Evolutionary conservation across 2,113 vertebrate genomes (phyloP).

Genomic region (Hystrix brachyura): DNA sequence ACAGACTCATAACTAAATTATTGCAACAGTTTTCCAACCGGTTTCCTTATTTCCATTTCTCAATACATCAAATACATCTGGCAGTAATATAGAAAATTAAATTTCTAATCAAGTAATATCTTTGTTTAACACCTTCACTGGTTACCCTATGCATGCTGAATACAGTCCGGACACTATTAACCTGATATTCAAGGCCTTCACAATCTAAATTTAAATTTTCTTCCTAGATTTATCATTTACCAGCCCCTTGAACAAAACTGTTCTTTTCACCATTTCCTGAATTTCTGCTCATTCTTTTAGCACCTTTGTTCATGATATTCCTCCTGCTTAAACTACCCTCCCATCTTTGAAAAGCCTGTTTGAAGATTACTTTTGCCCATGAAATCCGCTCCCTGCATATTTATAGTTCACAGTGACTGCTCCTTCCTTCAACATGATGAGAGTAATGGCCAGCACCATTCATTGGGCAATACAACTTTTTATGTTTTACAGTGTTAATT

Average conservation of each 20-base stretch:
- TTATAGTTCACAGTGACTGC: background rate
- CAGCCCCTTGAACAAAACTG: conserved; percentile 28
- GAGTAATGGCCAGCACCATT: background rate
- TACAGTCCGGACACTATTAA: background rate
- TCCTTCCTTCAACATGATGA: background rate
- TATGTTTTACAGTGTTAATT: background rate
- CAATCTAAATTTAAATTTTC: background rate
- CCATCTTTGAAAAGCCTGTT: background rate
- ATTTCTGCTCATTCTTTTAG: background rate
- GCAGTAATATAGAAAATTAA: background rate
- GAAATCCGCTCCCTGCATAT: background rate
- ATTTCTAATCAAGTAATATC: background rate
- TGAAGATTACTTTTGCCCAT: background rate
- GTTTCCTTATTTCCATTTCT: conserved; percentile 32
- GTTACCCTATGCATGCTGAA: background rate
- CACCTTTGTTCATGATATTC: background rate
- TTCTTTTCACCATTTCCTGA: background rate
- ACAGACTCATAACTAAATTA: background rate
- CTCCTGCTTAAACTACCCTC: background rate
- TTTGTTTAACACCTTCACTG: conserved; percentile 30
- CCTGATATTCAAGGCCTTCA: conserved; percentile 14
- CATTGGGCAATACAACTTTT: background rate
- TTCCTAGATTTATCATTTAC: background rate
- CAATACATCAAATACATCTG: background rate
- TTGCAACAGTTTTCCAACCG: background rate